These are phyloP conservation scores for Penaeus vannamei DNA, from an alignment of 1,140 invertebrate genomes.

Conservation along the genomic window DNA sequence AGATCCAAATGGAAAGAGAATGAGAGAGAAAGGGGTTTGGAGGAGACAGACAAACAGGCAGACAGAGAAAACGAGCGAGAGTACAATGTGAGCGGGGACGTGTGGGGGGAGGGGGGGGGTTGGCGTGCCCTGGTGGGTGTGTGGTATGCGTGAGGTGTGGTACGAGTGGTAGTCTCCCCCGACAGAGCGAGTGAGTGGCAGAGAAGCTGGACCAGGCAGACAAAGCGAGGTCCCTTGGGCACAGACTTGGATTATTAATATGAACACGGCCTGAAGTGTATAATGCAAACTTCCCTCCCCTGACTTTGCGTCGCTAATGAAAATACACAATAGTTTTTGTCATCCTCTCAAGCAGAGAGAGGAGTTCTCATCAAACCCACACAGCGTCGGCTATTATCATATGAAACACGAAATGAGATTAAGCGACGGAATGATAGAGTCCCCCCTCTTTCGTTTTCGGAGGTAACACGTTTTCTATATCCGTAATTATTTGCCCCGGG, in stretches of 20 bases:
- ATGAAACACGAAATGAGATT: slow-evolving; percentile 31
- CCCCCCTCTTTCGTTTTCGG: too few relatives aligned
- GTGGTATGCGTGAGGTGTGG: not conserved
- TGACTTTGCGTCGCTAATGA: slow-evolving; percentile 54
- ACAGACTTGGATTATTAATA: slow-evolving; percentile 53
- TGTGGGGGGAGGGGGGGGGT: not conserved
- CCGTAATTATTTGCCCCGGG: too few relatives aligned
- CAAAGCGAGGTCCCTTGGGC: slow-evolving; percentile 21
- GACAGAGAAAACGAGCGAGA: not conserved
- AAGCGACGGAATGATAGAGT: not conserved
- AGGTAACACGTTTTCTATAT: too few relatives aligned
- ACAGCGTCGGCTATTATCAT: slow-evolving; percentile 23
- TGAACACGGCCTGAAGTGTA: slow-evolving; percentile 35
- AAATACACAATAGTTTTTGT: slow-evolving; percentile 61
- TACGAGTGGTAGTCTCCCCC: too few relatives aligned
- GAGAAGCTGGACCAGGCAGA: slow-evolving; percentile 13
- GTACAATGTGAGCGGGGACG: not conserved
- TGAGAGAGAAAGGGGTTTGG: not conserved
- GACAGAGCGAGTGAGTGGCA: too few relatives aligned
- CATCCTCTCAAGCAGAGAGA: slow-evolving; percentile 23
- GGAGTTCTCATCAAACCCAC: slow-evolving; percentile 27
- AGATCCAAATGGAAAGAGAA: not conserved
- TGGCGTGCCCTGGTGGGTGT: not conserved
- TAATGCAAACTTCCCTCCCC: slow-evolving; percentile 55
- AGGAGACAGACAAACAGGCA: not conserved